Evolutionary conservation across 2,797 vertebrate species (phyloP).

Genomic region (Melanotaenia boesemani): DNA sequence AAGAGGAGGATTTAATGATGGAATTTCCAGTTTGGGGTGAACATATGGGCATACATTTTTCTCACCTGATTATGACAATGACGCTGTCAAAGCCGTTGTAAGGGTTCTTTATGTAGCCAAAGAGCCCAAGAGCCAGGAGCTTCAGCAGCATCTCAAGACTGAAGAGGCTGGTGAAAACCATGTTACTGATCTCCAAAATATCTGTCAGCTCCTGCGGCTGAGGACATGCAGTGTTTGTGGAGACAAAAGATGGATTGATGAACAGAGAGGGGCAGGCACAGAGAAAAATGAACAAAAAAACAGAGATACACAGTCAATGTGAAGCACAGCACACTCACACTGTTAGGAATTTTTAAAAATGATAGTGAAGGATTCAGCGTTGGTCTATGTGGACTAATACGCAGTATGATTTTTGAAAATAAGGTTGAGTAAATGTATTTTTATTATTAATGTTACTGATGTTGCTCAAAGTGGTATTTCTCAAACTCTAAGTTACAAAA

Average conservation of each 20-base stretch:
- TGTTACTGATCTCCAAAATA: constrained; percentile 93
- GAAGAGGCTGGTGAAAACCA: constrained; percentile 94
- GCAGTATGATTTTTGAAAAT: neutral
- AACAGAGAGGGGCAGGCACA: constrained; percentile 44
- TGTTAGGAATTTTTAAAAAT: constrained; percentile 32
- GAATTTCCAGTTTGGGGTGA: constrained; percentile 29
- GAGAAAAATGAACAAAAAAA: constrained; percentile 54
- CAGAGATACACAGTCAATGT: constrained; percentile 33
- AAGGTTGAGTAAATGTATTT: constrained; percentile 10
- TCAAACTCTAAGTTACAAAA: neutral
- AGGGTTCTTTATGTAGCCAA: constrained; percentile 92
- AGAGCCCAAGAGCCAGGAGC: constrained; percentile 88
- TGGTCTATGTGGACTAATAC: neutral
- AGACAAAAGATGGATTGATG: constrained; percentile 45
- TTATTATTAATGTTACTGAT: constrained; percentile 19
- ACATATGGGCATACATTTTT: constrained; percentile 10
- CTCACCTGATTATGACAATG: constrained; percentile 93
- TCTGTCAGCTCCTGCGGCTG: constrained; percentile 94
- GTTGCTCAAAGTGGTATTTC: constrained; percentile 1
- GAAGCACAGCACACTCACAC: constrained; percentile 23
- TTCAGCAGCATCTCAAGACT: constrained; percentile 93
- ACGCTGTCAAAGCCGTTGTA: constrained; percentile 93
- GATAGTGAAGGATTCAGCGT: constrained; percentile 11
- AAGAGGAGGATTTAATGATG: constrained; percentile 7
- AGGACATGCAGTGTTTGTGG: constrained; percentile 28